Conservation (phyloP, 1,140 invertebrate genomes). For the Cephus cinctus region DNA sequence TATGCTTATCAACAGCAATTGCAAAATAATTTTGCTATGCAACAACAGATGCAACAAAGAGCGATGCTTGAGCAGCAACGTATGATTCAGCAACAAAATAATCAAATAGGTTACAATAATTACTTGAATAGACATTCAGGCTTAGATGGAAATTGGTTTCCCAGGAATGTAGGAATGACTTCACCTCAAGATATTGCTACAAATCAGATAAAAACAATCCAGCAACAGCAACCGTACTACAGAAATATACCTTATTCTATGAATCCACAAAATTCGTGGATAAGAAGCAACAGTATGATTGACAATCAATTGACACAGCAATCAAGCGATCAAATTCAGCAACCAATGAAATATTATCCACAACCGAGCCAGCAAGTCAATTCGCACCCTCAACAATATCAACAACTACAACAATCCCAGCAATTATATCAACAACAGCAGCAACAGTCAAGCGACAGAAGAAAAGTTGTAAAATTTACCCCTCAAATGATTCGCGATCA, state of each 20-base stretch:
- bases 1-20: too few relatives aligned
- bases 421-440: not conserved
- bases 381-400: not conserved
- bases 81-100: too few relatives aligned
- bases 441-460: not conserved
- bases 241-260: not conserved
- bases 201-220: constrained; percentile 1
- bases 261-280: not conserved
- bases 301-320: too few relatives aligned
- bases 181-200: constrained; percentile 17
- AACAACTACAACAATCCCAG: not conserved
- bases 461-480: constrained; percentile 27
- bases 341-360: constrained; percentile 6
- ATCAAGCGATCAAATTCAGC: too few relatives aligned
- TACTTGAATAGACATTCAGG: too few relatives aligned
- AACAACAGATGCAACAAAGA: too few relatives aligned
- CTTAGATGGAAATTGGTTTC: too few relatives aligned
- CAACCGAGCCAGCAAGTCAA: not conserved
- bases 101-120: too few relatives aligned
- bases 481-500: constrained; percentile 43
- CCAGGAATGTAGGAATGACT: constrained; percentile 14
- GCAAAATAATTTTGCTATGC: too few relatives aligned
- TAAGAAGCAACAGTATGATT: too few relatives aligned
- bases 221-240: too few relatives aligned
- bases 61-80: too few relatives aligned